These are phyloP conservation scores for Tautogolabrus adspersus DNA, from an alignment of 2,113 vertebrate species.

Conservation along the genomic window DNA sequence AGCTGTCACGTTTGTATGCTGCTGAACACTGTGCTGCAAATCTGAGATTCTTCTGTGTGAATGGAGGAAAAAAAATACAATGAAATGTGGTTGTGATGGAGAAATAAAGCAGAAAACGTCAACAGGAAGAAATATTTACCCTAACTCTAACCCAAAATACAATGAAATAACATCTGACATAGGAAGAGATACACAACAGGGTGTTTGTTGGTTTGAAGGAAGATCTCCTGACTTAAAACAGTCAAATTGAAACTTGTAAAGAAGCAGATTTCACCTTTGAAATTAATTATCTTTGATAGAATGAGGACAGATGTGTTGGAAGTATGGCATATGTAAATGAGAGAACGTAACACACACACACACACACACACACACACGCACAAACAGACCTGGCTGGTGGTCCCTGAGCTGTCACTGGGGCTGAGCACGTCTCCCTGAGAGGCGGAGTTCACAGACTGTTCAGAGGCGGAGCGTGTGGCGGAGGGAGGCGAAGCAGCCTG, in stretches of 20 bases:
- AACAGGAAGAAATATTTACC: background rate
- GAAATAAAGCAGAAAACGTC: background rate
- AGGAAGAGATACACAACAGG: slow-evolving; percentile 1
- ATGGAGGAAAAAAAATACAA: background rate
- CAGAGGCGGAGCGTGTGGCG: slow-evolving; percentile 81
- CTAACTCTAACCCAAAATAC: background rate
- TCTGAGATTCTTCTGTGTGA: slow-evolving; percentile 15
- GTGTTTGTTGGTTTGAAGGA: slow-evolving; percentile 15
- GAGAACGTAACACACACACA: background rate
- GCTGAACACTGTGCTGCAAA: slow-evolving; percentile 1
- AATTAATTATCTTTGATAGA: slow-evolving; percentile 63
- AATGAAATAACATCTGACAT: background rate
- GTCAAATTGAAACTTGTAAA: slow-evolving; percentile 21
- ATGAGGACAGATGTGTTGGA: slow-evolving; percentile 66
- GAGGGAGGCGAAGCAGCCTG: slow-evolving; percentile 83
- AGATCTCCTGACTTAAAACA: slow-evolving; percentile 15
- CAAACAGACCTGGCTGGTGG: slow-evolving; percentile 85
- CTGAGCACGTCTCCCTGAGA: slow-evolving; percentile 88
- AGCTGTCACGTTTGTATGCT: slow-evolving; percentile 48
- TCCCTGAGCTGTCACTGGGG: slow-evolving; percentile 87
- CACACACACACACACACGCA: background rate
- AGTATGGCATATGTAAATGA: slow-evolving; percentile 39
- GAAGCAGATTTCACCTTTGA: slow-evolving; percentile 47
- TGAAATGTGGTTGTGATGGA: background rate
- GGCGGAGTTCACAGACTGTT: slow-evolving; percentile 85